These are phyloP conservation scores for Micronycteris hirsuta DNA, from an alignment of 2,113 vertebrate species.

Conservation along the genomic window DNA sequence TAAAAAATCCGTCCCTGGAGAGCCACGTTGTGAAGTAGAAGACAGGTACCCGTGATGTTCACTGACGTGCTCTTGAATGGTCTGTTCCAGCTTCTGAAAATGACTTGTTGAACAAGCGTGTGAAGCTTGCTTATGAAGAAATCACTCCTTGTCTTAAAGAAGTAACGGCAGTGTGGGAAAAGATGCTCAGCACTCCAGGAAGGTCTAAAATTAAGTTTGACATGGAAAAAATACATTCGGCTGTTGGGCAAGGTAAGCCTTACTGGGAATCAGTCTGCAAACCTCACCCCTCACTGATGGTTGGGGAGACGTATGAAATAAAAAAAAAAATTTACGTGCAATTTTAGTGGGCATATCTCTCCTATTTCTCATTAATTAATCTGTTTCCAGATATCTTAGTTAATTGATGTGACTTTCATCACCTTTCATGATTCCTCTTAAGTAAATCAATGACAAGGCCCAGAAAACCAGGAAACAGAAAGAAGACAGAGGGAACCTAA, in stretches of 20 bases:
- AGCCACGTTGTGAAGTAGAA: rapidly evolving
- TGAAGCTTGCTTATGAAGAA: slow-evolving; percentile 98
- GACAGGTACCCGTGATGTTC: rapidly evolving
- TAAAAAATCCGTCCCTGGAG: background rate
- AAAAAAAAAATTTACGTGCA: background rate
- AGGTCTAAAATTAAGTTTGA: slow-evolving; percentile 93
- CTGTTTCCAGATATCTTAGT: background rate
- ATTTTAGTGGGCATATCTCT: background rate
- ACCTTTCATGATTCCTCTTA: background rate
- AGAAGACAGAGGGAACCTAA: background rate
- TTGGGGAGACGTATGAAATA: background rate
- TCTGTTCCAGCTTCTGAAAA: slow-evolving; percentile 88
- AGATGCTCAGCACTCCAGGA: slow-evolving; percentile 90
- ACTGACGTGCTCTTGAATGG: background rate
- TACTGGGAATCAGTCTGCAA: too few relatives aligned
- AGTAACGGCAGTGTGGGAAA: slow-evolving; percentile 95
- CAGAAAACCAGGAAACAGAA: background rate
- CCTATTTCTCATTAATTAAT: background rate
- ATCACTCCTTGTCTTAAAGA: slow-evolving; percentile 97
- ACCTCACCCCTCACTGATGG: background rate
- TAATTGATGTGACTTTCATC: background rate
- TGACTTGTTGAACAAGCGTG: slow-evolving; percentile 92
- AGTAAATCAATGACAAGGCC: background rate
- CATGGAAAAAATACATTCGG: slow-evolving; percentile 89
- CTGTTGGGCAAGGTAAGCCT: slow-evolving; percentile 90